Evolutionary conservation across 2,797 vertebrate species (phyloP).

Genomic region (Aselliscus stoliczkanus): DNA sequence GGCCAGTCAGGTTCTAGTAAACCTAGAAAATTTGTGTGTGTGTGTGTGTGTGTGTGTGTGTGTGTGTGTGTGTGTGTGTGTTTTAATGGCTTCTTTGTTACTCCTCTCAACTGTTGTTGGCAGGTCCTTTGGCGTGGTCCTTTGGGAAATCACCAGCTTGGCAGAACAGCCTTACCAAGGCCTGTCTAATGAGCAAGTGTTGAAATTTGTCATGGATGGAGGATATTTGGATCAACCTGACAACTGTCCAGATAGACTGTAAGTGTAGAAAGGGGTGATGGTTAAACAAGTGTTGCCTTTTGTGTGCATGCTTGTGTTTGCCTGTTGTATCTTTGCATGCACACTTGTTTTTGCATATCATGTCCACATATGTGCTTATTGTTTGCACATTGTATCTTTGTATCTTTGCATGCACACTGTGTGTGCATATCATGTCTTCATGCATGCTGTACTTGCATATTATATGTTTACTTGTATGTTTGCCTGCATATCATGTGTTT

Average conservation of each 20-base stretch:
- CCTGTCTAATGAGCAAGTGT: slow-evolving; percentile 96
- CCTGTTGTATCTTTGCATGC: background rate
- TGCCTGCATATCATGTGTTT: background rate
- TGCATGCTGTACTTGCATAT: background rate
- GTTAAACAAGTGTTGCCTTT: background rate
- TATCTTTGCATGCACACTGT: background rate
- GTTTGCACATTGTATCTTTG: background rate
- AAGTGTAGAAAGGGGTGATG: slow-evolving; percentile 74
- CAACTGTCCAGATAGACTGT: slow-evolving; percentile 95
- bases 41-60: background rate
- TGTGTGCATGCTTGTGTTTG: background rate
- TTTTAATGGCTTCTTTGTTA: background rate
- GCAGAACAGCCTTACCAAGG: slow-evolving; percentile 99
- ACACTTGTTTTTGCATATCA: background rate
- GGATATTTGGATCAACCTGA: slow-evolving; percentile 95
- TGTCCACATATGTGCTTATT: background rate
- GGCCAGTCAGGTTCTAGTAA: background rate
- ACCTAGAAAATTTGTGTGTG: background rate
- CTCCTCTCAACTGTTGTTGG: background rate
- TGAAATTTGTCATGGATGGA: slow-evolving; percentile 99
- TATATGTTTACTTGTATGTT: background rate
- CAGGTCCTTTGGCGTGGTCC: slow-evolving; percentile 98
- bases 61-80: too few relatives aligned
- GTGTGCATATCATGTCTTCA: background rate
- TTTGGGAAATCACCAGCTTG: slow-evolving; percentile 97